Conservation (phyloP, 1,140 invertebrate genomes). For the Neomicropteryx cornuta region DNA sequence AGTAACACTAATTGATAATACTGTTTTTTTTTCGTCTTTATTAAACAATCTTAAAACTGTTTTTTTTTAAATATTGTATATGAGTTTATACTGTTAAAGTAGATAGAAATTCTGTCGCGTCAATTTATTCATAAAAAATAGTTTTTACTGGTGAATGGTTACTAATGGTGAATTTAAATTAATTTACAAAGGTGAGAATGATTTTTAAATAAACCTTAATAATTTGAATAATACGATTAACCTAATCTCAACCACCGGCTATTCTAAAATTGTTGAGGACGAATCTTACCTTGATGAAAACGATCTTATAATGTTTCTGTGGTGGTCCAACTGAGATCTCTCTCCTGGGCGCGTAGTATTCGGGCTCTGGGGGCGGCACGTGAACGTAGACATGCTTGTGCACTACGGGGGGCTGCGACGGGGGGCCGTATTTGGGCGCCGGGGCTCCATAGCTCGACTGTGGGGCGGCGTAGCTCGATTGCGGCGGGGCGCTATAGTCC, state of each 20-base stretch:
- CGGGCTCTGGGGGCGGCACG: constrained; percentile 72
- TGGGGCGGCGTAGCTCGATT: constrained; percentile 26
- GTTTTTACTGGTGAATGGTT: no score
- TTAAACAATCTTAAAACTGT: no score
- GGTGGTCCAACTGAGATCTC: constrained; percentile 54
- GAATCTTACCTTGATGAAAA: constrained; percentile 85
- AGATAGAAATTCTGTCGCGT: no score
- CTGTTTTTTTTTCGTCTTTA: no score
- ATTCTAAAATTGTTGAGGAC: no score
- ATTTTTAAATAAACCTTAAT: background rate
- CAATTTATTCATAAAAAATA: no score
- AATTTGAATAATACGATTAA: background rate
- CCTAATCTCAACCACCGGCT: background rate
- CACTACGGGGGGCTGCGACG: constrained; percentile 59
- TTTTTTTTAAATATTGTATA: no score
- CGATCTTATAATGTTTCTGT: constrained; percentile 82
- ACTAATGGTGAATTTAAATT: no score
- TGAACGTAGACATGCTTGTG: constrained; percentile 82
- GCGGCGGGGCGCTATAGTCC: constrained; percentile 15
- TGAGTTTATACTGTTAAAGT: no score
- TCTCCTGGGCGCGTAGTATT: constrained; percentile 53
- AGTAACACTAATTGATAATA: no score
- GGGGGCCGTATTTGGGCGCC: constrained; percentile 56
- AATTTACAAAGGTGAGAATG: background rate
- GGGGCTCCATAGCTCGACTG: constrained; percentile 40